Percentiles rank a stretch among this genome's conserved stretches.
phyloP scores from a whole-genome alignment of 2,113 vertebrate genomes.

The Colius striatus region DNA sequence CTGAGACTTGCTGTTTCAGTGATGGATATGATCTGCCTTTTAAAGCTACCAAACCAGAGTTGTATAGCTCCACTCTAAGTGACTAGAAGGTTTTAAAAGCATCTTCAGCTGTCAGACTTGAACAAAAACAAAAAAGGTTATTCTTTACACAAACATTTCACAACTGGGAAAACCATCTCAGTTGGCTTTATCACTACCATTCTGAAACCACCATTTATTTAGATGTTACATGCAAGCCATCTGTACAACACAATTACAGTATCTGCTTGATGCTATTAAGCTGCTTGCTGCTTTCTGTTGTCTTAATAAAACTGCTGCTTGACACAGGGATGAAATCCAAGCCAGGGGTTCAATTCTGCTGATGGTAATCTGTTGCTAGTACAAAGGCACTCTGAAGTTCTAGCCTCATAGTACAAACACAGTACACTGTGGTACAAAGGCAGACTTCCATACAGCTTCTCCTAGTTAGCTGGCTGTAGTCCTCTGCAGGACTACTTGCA shows the following conservation, averaged over 20 bases:
- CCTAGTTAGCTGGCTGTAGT: neutral
- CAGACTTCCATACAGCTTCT: neutral
- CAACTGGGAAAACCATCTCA: constrained; percentile 74
- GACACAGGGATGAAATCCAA: constrained; percentile 53
- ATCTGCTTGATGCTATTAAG: constrained; percentile 69
- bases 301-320: constrained; percentile 65
- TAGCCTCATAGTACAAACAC: neutral
- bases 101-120: constrained; percentile 80
- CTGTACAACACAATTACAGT: constrained; percentile 64
- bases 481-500: neutral
- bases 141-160: constrained; percentile 82
- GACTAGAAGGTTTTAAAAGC: constrained; percentile 81
- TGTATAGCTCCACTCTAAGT: constrained; percentile 76
- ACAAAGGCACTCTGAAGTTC: constrained; percentile 8
- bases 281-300: constrained; percentile 62
- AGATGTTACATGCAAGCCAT: constrained; percentile 70
- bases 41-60: constrained; percentile 70
- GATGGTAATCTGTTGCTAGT: constrained; percentile 7
- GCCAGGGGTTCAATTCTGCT: neutral
- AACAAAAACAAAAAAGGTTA: constrained; percentile 78
- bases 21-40: constrained; percentile 80
- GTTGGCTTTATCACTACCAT: constrained; percentile 73
- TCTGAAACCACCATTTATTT: constrained; percentile 78
- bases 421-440: neutral
- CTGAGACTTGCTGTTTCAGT: constrained; percentile 70